Evolutionary conservation across 2,113 vertebrate species (phyloP).

Genomic region (Chloropsis cyanopogon): DNA sequence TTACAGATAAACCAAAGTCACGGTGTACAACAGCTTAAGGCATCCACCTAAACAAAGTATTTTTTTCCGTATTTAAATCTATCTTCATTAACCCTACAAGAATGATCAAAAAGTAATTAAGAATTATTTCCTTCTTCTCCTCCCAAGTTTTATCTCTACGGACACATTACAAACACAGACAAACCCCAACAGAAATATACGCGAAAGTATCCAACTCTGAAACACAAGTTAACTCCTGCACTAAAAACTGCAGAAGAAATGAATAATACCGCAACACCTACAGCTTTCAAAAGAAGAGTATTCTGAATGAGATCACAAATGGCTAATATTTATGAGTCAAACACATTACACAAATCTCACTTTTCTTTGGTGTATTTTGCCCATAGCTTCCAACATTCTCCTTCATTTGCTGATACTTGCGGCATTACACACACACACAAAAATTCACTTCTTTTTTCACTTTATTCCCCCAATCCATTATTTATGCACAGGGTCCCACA

Average conservation of each 20-base stretch:
- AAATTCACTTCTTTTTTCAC: not conserved
- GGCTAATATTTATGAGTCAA: not conserved
- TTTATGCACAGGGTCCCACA: not conserved
- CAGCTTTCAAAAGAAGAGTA: not conserved
- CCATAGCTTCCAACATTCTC: not conserved
- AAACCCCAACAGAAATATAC: not conserved
- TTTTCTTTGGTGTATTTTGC: not conserved
- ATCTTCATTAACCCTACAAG: not conserved
- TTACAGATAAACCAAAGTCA: not conserved
- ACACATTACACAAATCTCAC: not conserved
- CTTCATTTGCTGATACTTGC: not conserved
- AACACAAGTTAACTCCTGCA: not conserved
- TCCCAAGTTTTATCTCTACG: not conserved
- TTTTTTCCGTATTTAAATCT: not conserved
- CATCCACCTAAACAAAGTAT: not conserved
- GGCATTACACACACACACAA: not conserved
- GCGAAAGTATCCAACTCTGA: not conserved
- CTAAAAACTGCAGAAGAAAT: not conserved
- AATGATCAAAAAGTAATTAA: not conserved
- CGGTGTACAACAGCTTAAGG: not conserved
- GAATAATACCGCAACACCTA: not conserved
- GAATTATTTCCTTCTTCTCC: not conserved
- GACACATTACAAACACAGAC: not conserved
- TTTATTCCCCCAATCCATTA: not conserved
- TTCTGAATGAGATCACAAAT: not conserved